A percentile compares a stretch with the other conserved stretches of the same genome.
Conservation (phyloP, 1,140 invertebrate species). For the Lamellibrachia luymesi region DNA sequence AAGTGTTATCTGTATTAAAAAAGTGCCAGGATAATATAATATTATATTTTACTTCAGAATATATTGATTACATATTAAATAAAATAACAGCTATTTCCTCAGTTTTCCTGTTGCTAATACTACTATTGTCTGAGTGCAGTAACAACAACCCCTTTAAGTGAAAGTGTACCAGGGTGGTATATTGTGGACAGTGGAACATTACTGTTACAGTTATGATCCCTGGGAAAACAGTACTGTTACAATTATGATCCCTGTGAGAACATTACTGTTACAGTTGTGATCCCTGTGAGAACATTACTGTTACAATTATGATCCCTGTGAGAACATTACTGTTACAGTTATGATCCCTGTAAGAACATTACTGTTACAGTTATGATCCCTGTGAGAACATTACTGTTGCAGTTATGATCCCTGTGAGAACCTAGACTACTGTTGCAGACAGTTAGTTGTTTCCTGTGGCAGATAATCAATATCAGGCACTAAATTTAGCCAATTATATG, state of each 20-base stretch:
- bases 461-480: background rate
- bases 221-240: background rate
- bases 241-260: background rate
- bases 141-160: too few relatives aligned
- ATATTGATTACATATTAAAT: too few relatives aligned
- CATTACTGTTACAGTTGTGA: background rate
- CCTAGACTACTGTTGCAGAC: background rate
- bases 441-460: background rate
- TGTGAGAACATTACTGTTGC: background rate
- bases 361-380: background rate
- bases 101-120: too few relatives aligned
- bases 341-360: background rate
- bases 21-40: too few relatives aligned
- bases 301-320: background rate
- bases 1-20: too few relatives aligned
- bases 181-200: background rate
- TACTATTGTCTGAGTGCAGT: too few relatives aligned
- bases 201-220: background rate
- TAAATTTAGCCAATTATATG: conserved; percentile 6
- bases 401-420: background rate
- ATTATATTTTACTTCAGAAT: too few relatives aligned
- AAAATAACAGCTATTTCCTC: too few relatives aligned
- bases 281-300: background rate
- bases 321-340: background rate
- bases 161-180: too few relatives aligned